phyloP scores from a whole-genome alignment of 2,113 vertebrate species.

The Spea bombifrons region DNA sequence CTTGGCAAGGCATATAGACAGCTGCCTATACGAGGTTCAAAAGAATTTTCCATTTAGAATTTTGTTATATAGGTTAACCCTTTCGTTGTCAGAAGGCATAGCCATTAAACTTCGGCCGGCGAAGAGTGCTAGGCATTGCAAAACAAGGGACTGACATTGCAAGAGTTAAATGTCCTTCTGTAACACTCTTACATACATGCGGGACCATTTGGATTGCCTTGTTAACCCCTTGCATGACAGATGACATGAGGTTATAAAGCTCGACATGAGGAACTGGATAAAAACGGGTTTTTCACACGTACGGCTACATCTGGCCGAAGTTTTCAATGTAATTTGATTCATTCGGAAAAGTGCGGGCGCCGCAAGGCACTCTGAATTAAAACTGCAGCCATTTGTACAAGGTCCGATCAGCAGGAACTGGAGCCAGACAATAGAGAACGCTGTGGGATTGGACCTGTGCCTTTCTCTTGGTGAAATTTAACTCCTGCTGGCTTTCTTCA shows the following conservation, averaged over 20 bases:
- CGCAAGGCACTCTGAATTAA: not conserved
- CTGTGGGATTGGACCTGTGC: not conserved
- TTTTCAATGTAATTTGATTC: slow-evolving; percentile 6
- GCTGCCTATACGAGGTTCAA: too few species aligned
- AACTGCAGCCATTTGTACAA: not conserved
- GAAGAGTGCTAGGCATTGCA: too few species aligned
- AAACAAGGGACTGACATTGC: too few species aligned
- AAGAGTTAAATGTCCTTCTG: too few species aligned
- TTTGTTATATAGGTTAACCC: too few species aligned
- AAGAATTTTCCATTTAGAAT: too few species aligned
- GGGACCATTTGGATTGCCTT: too few species aligned
- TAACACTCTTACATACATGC: too few species aligned
- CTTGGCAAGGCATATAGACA: too few species aligned
- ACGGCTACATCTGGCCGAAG: not conserved
- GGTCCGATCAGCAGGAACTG: not conserved
- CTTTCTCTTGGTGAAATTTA: not conserved
- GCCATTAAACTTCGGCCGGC: too few species aligned
- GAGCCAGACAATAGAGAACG: not conserved
- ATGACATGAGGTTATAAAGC: not conserved
- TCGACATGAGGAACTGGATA: not conserved
- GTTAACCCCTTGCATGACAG: too few species aligned
- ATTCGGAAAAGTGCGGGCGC: slow-evolving; percentile 2
- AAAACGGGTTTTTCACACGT: slow-evolving; percentile 20
- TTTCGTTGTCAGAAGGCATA: too few species aligned
- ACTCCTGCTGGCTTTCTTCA: not conserved